Evolutionary conservation across 2,113 vertebrate species (phyloP).

Genomic region (Coryphaenoides rupestris): DNA sequence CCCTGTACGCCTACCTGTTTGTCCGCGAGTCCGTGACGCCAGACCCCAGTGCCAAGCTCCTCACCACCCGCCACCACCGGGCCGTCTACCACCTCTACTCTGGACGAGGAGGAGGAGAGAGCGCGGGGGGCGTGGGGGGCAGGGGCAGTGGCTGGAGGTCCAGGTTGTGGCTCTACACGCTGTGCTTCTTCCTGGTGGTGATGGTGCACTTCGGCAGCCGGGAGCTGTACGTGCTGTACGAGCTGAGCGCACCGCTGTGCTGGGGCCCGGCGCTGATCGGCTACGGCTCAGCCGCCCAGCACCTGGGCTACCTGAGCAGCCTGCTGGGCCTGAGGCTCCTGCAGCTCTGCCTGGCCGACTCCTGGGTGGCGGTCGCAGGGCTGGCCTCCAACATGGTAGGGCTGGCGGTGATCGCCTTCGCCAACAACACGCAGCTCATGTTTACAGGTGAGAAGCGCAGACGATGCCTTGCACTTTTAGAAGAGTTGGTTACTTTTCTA

Average conservation of each 20-base stretch:
- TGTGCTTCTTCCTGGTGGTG: slow-evolving; percentile 87
- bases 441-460: slow-evolving; percentile 82
- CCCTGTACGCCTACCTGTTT: slow-evolving; percentile 79
- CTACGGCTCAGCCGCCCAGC: slow-evolving; percentile 80
- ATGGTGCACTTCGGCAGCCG: slow-evolving; percentile 82
- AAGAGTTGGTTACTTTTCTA: too few species aligned
- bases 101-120: slow-evolving; percentile 35
- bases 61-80: slow-evolving; percentile 77
- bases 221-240: slow-evolving; percentile 84
- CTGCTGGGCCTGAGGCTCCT: slow-evolving; percentile 79
- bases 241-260: slow-evolving; percentile 88
- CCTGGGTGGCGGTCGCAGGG: slow-evolving; percentile 85
- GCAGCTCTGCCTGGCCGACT: slow-evolving; percentile 80
- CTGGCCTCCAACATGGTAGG: slow-evolving; percentile 82
- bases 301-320: slow-evolving; percentile 87
- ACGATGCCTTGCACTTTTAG: neutral
- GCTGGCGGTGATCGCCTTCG: slow-evolving; percentile 83
- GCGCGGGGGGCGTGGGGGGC: slow-evolving; percentile 43
- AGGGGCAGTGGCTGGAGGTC: slow-evolving; percentile 50
- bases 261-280: slow-evolving; percentile 86
- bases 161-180: slow-evolving; percentile 80
- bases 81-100: slow-evolving; percentile 77
- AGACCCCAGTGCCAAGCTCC: slow-evolving; percentile 66
- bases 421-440: slow-evolving; percentile 81
- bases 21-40: slow-evolving; percentile 80